phyloP scores from a whole-genome alignment of 2,113 vertebrate species.

The Micronisus gabar region DNA sequence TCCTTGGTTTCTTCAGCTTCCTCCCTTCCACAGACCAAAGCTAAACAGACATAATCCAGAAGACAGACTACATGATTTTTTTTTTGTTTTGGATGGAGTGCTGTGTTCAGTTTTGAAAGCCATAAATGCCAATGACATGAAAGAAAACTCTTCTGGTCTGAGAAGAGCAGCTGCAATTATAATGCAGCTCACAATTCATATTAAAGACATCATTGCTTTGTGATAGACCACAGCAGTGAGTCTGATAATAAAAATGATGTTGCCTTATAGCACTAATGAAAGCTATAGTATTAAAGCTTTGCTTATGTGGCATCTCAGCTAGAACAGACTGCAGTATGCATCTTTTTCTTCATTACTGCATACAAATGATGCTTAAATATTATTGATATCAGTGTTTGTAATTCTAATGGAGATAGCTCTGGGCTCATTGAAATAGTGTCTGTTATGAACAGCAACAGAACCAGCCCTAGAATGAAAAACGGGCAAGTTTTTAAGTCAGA shows the following conservation, averaged over 20 bases:
- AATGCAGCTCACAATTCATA: background rate
- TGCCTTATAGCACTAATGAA: background rate
- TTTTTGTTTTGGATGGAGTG: background rate
- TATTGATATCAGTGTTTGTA: background rate
- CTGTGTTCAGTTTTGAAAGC: background rate
- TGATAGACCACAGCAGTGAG: background rate
- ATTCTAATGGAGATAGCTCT: background rate
- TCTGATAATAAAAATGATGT: background rate
- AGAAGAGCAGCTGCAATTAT: background rate
- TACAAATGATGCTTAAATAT: background rate
- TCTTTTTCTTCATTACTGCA: slow-evolving; percentile 23
- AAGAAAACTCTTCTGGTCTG: background rate
- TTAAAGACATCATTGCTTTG: background rate
- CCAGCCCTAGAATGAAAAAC: background rate
- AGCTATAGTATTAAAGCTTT: background rate
- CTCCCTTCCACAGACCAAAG: background rate
- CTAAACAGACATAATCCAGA: background rate
- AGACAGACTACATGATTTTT: background rate
- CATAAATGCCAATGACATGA: background rate
- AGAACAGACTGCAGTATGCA: background rate
- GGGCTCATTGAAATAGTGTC: background rate
- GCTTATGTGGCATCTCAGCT: background rate
- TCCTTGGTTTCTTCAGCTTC: background rate
- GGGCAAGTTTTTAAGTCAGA: background rate
- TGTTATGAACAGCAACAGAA: background rate